These are phyloP conservation scores for Phaethon lepturus DNA, from an alignment of 2,113 vertebrate species.

Conservation along the genomic window DNA sequence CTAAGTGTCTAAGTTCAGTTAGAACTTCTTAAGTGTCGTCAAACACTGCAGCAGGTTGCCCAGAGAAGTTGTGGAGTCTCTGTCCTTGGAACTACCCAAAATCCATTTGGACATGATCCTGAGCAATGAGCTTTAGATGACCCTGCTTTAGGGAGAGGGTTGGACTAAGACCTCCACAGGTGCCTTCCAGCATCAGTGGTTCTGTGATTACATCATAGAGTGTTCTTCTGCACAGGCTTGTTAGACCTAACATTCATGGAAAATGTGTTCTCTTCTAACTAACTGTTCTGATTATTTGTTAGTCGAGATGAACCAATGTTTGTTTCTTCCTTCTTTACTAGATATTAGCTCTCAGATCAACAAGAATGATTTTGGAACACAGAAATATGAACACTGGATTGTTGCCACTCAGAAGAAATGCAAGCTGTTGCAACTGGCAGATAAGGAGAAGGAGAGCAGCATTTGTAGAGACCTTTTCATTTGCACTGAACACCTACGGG, in stretches of 20 bases:
- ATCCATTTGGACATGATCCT: not conserved
- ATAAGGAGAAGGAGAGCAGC: conserved; percentile 75
- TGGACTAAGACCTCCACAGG: not conserved
- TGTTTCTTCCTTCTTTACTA: conserved; percentile 18
- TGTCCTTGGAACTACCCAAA: not conserved
- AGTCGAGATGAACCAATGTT: not conserved
- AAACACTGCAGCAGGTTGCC: not conserved
- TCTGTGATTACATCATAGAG: not conserved
- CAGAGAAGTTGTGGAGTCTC: not conserved
- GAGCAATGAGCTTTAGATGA: not conserved
- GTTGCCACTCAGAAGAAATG: conserved; percentile 76
- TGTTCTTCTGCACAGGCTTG: not conserved
- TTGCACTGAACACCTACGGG: conserved; percentile 80
- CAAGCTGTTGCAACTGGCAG: conserved; percentile 62
- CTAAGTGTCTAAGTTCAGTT: too few species aligned
- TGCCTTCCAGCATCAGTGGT: not conserved
- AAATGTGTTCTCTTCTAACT: not conserved
- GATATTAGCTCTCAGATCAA: conserved; percentile 63
- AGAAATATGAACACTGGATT: conserved; percentile 83
- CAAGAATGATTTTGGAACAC: conserved; percentile 73
- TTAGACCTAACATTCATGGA: not conserved
- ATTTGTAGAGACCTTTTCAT: conserved; percentile 78
- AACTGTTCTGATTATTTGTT: not conserved
- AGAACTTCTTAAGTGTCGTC: not conserved
- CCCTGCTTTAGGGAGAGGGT: not conserved